Percentiles rank a stretch among this genome's conserved stretches.
Evolutionary conservation across 1,140 invertebrate species (phyloP).

Genomic region (Coptotermes formosanus): DNA sequence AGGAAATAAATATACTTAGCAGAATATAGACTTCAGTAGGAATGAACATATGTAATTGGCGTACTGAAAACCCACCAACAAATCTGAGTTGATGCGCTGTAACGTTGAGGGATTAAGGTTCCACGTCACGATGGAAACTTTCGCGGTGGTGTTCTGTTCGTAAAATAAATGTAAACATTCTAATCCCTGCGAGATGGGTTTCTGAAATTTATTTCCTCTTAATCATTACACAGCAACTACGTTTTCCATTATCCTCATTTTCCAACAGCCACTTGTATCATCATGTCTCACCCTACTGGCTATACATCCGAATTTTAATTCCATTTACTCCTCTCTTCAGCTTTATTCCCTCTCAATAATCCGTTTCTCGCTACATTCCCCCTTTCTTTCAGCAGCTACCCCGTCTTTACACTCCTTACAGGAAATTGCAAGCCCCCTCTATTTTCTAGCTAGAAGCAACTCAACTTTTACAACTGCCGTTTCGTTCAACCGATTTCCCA

Average conservation of each 20-base stretch:
- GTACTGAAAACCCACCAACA: too few species aligned
- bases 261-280: not conserved
- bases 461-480: slow-evolving; percentile 10
- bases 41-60: too few species aligned
- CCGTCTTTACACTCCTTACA: not conserved
- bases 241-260: not conserved
- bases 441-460: not conserved
- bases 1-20: too few species aligned
- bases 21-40: too few species aligned
- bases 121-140: not conserved
- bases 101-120: too few species aligned
- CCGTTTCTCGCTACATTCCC: not conserved
- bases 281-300: not conserved
- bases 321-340: not conserved
- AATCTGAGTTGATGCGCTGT: too few species aligned
- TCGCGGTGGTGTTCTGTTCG: not conserved
- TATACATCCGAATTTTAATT: not conserved
- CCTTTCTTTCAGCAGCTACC: not conserved
- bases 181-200: not conserved
- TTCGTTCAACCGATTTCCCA: not conserved
- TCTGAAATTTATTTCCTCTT: not conserved
- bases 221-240: not conserved
- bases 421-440: not conserved
- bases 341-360: slow-evolving; percentile 1
- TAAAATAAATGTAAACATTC: not conserved